Evolutionary conservation across 2,888 invertebrate genomes (phyloP), one percentile per base, ranked within the genome.

Genomic region (Leuctra nigra): DNA sequence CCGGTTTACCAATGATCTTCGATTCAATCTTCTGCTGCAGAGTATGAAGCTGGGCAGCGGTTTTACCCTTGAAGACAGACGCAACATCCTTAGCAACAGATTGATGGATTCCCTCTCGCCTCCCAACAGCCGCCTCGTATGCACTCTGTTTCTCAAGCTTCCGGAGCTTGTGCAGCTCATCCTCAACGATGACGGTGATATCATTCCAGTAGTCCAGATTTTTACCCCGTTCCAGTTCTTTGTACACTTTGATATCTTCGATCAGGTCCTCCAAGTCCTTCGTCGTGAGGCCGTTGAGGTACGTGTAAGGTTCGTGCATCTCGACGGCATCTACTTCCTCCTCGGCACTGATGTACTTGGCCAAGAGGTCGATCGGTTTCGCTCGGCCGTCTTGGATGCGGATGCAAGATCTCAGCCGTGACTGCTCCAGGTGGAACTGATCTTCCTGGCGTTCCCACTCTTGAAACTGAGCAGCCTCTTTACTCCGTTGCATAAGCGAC

Each of bases 381-480:
- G 98, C 97, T 66, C 98, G 77, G 4, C 94, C 94, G 72, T 98
- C 97, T 62, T 95, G 89, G 59, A 99, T 98, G 60, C 99, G 82
- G 63, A 99, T 97, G 68, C 90, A 86, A 53, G 96, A 95, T 65
- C 98, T 79, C 56, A 96, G 75, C 35, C 93, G 81, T 0, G 98
- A 97, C 76, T 99, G 99, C 67, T 97, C 90, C 68, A 99, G 76
- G 71, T 98, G 98, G 76, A 99, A 99, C 71, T 91, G 86, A 73
- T 98, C 96, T 75, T 99, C 99, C 68, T 97, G 96, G 36, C 88
- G 82, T 68, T 91, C 90, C 95, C 97, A 98, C 67, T 91, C 91
- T 70, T 90, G 83, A 71, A 89, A 87, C 70, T 92, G 92, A 56
- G 91, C 90, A 54, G 94, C 87, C 75, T 93, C 87, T 75, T 92